These are phyloP conservation scores for Schizotus pectinicornis DNA, from an alignment of 2,888 invertebrate genomes.

Conservation along the genomic window DNA sequence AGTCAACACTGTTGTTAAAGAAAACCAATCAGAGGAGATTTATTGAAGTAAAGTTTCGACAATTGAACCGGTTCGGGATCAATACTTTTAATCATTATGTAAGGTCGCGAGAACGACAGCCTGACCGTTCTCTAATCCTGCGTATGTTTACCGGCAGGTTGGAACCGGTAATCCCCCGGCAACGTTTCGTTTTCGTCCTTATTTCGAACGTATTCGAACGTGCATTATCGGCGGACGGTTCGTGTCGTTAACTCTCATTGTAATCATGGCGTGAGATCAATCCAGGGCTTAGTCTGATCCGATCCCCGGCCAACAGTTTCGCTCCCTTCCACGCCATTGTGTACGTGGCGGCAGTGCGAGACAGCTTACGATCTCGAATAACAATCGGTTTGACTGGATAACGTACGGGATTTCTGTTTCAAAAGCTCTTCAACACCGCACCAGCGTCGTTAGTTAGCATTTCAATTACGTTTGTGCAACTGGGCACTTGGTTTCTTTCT, in stretches of 20 bases:
- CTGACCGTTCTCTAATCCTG: too few relatives aligned
- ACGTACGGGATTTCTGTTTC: slow-evolving; percentile 29
- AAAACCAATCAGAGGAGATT: slow-evolving; percentile 44
- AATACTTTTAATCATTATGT: slow-evolving; percentile 30
- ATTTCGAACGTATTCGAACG: not conserved
- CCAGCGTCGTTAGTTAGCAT: slow-evolving; percentile 27
- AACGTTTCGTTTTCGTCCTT: too few relatives aligned
- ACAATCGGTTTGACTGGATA: slow-evolving; percentile 30
- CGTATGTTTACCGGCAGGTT: too few relatives aligned
- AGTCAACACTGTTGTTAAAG: slow-evolving; percentile 33
- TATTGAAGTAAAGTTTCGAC: slow-evolving; percentile 41
- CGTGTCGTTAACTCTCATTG: slow-evolving; percentile 38
- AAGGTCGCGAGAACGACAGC: slow-evolving; percentile 4
- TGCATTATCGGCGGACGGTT: slow-evolving; percentile 31
- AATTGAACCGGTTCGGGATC: slow-evolving; percentile 25
- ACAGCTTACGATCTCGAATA: slow-evolving; percentile 32
- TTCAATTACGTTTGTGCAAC: slow-evolving; percentile 21
- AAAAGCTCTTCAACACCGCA: slow-evolving; percentile 21
- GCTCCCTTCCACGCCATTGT: slow-evolving; percentile 35
- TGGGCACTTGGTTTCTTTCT: too few relatives aligned
- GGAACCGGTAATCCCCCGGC: too few relatives aligned
- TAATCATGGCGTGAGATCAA: slow-evolving; percentile 38
- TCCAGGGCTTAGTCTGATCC: slow-evolving; percentile 35
- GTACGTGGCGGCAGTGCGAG: slow-evolving; percentile 24
- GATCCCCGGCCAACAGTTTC: slow-evolving; percentile 30